Base-by-base conservation (phyloP, 2,113 vertebrate genomes). In the Equus quagga region DNA sequence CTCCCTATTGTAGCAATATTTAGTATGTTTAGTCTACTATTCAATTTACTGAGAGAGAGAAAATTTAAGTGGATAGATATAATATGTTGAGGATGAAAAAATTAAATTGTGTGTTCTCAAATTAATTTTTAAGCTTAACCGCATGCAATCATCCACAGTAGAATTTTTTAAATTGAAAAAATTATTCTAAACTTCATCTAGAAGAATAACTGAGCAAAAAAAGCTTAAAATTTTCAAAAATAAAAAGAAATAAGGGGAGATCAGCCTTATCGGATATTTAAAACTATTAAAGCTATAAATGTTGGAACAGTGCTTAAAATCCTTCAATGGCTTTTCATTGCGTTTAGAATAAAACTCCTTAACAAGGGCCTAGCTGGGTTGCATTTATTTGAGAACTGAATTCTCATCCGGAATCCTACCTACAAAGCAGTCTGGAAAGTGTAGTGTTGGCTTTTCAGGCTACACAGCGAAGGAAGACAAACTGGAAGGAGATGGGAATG, bases 101-200 rank as follows among this genome's bases (percentile, higher is more conserved):
- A 87, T 46, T 46, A 70, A 89, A 21, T 41, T 6, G 56, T 69
- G 89, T 87, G n/a, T 88, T 88, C n/a, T 76, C 12, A 85, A 88
- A 83, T 36, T 49, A 67, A 86, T 58, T 87, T 93, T 96, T 58
- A 89, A 80, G 18, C 90, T 76, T 44, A 60, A 89, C 17, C 5
- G n/a, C 80, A 41, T 36, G 26, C 19, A 33, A 19, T 84, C 51
- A 88, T 67, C 36, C 31, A 46, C 2, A 46, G 41, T 36, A 58
- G 18, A 3, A 1, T 17, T 18, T 51, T 46, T 41, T 88, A 18
- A 54, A 69, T 33, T 69, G 73, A 76, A 17, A 70, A 94, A 90
- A 44, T 78, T 62, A 89, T 36, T 44, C 46, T 64, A 96, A 93
- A 85, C 7, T 65, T 76, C 8, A 72, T 36, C 60, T 70, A 64